Base-by-base conservation (phyloP, 2,888 invertebrate species). In the Quadroppia sp. region DNA sequence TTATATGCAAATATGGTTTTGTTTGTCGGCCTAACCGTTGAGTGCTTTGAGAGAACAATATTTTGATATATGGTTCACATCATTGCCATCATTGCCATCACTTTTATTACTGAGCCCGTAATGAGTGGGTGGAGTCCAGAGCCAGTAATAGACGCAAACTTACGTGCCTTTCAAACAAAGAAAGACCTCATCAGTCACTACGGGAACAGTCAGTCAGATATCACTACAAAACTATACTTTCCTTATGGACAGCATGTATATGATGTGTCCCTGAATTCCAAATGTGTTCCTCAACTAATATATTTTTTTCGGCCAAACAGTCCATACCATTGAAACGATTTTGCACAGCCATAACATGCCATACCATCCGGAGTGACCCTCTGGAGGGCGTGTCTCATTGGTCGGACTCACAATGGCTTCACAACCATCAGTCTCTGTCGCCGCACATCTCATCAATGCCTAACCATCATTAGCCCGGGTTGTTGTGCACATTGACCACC, bases 101-200 rank as follows among this genome's bases (percentile, higher is more conserved):
- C 61, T 61, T 32, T 61, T 9, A 7, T 4, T 36, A 9, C 36
- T 36, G n/a, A n/a, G n/a, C 23, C 17, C 11, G 70, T 70, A 70
- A 70, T 70, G 70, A 70, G 70, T 48, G 32, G 70, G 70, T 70
- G 70, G 70, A 70, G 70, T 48, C 36, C 40, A 20, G 15, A 17
- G 9, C 42, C 36, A 32, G 61, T 61, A 61, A 61, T 61, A 61
- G 32, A 30, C 30, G 30, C 32, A 61, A 30, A 61, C 61, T 61
- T 61, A 28, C 61, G 61, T 61, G 61, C 61, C 70, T 70, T 70
- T 70, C 70, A 70, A 70, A 70, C 70, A 70, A 70, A 70, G 70
- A 70, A 70, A 36, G 36, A 48, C 1, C 45, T 70, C 70, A 70
- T 70, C 70, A 70, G 15, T 61, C 61, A 32, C 30, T 61, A 25